Evolutionary conservation across 2,888 invertebrate genomes (phyloP), one percentile per base, ranked within the genome.

Genomic region (Aphodius sticticus): DNA sequence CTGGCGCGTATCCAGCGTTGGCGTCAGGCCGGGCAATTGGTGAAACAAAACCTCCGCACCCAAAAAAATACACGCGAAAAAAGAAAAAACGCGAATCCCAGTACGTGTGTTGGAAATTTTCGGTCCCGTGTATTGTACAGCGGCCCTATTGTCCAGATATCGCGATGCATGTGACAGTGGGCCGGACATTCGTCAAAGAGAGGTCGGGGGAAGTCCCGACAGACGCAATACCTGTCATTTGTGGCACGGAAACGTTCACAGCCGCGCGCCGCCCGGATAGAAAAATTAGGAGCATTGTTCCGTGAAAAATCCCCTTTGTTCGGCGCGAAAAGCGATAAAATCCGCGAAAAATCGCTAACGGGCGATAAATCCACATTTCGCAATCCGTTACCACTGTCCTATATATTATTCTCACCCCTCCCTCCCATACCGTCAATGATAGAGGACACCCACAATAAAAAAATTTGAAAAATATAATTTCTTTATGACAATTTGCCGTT

Each of bases 221-320:
- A 12, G 53, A 53, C 53, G 53, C 53, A 74, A 74, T 74, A 37
- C 74, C 74, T 35, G 74, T 74, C 74, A 74, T 74, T 74, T 74
- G 74, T 37, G 74, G 74, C 74, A 36, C 74, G 74, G 74, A 37
- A 74, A 37, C 36, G 74, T 35, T 35, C 74, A 37, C 74, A 36
- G 53, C 53, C 53, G 26, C 26, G 26, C 26, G 26, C 26, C 53
- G 6, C 0, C 53, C 53, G 53, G 53, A 53, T 53, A 53, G 74
- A 74, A 74, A 74, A 74, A 74, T 74, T 74, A 74, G 36, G 74
- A n/a, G 74, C 36, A 74, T 74, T 74, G 74, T 74, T 36, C 36
- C 74, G 74, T 74, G 74, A 74, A 74, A 74, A 74, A 74, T 74
- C 74, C 74, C 74, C 74, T 74, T 74, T 74, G 26, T 26, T 35